Evolutionary conservation across 2,888 invertebrate genomes (phyloP), one percentile per base, ranked within the genome.

Genomic region (Eupithecia vulgata): DNA sequence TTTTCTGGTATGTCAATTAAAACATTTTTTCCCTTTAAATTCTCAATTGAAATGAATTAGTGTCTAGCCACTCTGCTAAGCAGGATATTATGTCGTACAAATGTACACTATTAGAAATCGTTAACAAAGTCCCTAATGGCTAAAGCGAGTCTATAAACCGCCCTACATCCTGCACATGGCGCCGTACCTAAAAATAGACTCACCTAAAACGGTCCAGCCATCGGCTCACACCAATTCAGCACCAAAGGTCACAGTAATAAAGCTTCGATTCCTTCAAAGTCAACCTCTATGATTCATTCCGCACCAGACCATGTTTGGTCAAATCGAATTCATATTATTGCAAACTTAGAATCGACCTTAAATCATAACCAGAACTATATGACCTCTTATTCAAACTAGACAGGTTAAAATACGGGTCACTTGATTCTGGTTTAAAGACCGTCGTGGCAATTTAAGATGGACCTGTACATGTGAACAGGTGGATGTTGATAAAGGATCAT

Each of bases 291-390:
- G 90, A 89, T 76, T 89, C 88, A 90, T 84, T 75, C 80, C 71
- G 25, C 5, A 80, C 83, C 80, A 79, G 71, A 76, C 90, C 89
- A 81, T 88, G 79, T 90, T 83, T 87, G 90, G 90, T 82, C 85
- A 90, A 89, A 90, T 89, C 85, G 83, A 87, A 86, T 84, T 73
- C 80, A 82, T 81, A 80, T 77, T 82, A 70, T 72, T 59, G 75
- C 81, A 82, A 85, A 85, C 83, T 82, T 84, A 82, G 82, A 81
- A 72, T 73, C 81, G 86, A 85, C 88, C 86, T 88, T 84, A 77
- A 70, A 64, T 67, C 34, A 68, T 64, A 30, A 66, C 78, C 76
- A 78, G 72, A 70, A 68, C 21, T 37, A 6, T 64, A 70, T 40
- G 57, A 57, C 72, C 67, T 48, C 30, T 5, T 35, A 48, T 25